phyloP scores from a whole-genome alignment of 2,888 invertebrate genomes.

The Conus canariensis region DNA sequence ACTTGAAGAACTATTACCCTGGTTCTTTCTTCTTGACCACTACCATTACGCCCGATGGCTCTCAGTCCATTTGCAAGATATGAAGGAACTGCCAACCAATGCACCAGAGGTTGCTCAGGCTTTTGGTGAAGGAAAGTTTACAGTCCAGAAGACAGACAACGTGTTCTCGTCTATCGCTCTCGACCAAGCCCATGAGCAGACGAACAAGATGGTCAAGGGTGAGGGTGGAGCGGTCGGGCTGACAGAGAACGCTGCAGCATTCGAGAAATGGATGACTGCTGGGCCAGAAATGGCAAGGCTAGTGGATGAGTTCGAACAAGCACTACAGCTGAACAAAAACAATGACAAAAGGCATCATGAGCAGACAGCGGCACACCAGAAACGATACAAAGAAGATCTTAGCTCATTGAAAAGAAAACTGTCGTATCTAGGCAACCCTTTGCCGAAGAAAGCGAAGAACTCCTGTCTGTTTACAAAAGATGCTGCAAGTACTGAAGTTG shows the following conservation, averaged over 20 bases:
- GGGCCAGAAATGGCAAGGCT: constrained; percentile 52
- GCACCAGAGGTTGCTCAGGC: neutral
- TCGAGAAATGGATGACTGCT: constrained; percentile 47
- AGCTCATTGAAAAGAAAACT: constrained; percentile 24
- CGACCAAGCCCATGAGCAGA: constrained; percentile 56
- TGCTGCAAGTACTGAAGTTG: neutral
- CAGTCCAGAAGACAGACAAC: constrained; percentile 36
- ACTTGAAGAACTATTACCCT: constrained; percentile 41
- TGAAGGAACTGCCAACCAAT: constrained; percentile 12
- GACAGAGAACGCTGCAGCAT: constrained; percentile 51
- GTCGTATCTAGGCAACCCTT: neutral
- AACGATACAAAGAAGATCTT: constrained; percentile 44
- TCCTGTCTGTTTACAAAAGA: neutral
- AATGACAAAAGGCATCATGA: constrained; percentile 49
- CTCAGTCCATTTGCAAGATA: constrained; percentile 40
- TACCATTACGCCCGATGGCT: constrained; percentile 50
- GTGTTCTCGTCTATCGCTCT: constrained; percentile 48
- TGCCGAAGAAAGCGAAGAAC: constrained; percentile 10
- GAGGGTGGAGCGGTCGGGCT: constrained; percentile 50
- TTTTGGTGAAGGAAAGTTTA: constrained; percentile 34
- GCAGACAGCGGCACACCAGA: constrained; percentile 47
- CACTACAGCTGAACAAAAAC: neutral
- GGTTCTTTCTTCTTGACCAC: constrained; percentile 48
- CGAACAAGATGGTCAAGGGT: constrained; percentile 49
- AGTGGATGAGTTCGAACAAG: constrained; percentile 43